Percentiles rank a stretch among this genome's conserved stretches.
Conservation (phyloP, 2,888 invertebrate species). For the Tiliacea citrago region DNA sequence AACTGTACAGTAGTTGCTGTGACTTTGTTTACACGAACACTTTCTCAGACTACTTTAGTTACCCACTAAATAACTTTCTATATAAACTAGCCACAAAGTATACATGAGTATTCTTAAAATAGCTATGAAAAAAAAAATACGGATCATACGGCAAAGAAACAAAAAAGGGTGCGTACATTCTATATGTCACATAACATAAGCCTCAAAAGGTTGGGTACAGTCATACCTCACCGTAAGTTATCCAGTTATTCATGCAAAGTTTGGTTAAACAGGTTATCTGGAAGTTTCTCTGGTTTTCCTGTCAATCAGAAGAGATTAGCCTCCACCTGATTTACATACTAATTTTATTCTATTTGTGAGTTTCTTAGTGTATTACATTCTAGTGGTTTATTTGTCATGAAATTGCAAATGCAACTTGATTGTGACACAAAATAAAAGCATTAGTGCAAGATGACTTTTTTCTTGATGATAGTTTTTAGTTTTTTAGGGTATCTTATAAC, state of each 20-base stretch:
- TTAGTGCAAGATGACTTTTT: conserved; percentile 19
- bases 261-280: conserved; percentile 46
- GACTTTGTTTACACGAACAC: not conserved
- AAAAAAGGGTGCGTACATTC: conserved; percentile 30
- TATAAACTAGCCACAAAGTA: conserved; percentile 18
- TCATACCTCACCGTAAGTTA: conserved; percentile 53
- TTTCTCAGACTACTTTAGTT: not conserved
- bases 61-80: conserved; percentile 22
- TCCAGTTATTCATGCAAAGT: conserved; percentile 61
- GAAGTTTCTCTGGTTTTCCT: conserved; percentile 50
- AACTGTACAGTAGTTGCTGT: not conserved
- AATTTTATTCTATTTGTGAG: conserved; percentile 14
- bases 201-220: conserved; percentile 44
- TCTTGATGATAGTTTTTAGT: not conserved
- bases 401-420: conserved; percentile 27
- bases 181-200: conserved; percentile 25
- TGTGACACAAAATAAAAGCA: conserved; percentile 44
- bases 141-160: conserved; percentile 47
- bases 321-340: conserved; percentile 48
- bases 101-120: conserved; percentile 52
- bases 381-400: conserved; percentile 31
- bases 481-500: not conserved
- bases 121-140: conserved; percentile 40
- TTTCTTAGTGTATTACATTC: conserved; percentile 23
- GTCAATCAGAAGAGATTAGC: conserved; percentile 60